Percentiles rank a stretch among this genome's conserved stretches.
Evolutionary conservation across 2,797 vertebrate genomes (phyloP).

Genomic region (Neoniphon sammara): DNA sequence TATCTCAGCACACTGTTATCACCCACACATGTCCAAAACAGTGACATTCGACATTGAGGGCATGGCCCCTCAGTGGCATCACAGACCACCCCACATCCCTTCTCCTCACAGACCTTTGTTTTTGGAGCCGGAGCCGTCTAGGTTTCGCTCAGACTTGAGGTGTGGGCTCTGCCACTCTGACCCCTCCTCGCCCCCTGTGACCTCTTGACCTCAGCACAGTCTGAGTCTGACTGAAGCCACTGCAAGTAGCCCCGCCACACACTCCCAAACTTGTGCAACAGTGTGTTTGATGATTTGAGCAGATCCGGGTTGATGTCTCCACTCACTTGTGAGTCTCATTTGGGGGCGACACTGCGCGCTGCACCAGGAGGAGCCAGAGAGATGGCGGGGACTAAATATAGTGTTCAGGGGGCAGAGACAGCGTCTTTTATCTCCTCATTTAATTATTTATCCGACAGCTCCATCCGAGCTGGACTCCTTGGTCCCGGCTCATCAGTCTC

Average conservation of each 20-base stretch:
- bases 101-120: conserved; percentile 56
- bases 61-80: neutral
- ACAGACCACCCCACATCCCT: conserved; percentile 43
- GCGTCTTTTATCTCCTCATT: conserved; percentile 60
- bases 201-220: conserved; percentile 58
- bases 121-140: conserved; percentile 66
- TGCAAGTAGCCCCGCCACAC: conserved; percentile 2
- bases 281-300: conserved; percentile 67
- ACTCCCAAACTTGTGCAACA: conserved; percentile 41
- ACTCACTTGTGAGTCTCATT: conserved; percentile 39
- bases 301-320: conserved; percentile 63
- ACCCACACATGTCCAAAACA: conserved; percentile 13
- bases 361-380: conserved; percentile 47
- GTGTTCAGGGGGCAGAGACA: conserved; percentile 41
- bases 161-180: conserved; percentile 64
- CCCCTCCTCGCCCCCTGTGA: conserved; percentile 38
- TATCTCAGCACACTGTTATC: conserved; percentile 27
- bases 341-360: conserved; percentile 30
- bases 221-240: conserved; percentile 38
- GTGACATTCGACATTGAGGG: conserved; percentile 9
- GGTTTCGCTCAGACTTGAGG: conserved; percentile 51
- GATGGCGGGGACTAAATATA: conserved; percentile 69
- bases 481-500: conserved; percentile 53
- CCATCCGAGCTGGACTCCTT: conserved; percentile 50
- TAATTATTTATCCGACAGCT: conserved; percentile 72